These are phyloP conservation scores for Corydoras sp. DNA, from an alignment of 2,113 vertebrate species.

Conservation along the genomic window DNA sequence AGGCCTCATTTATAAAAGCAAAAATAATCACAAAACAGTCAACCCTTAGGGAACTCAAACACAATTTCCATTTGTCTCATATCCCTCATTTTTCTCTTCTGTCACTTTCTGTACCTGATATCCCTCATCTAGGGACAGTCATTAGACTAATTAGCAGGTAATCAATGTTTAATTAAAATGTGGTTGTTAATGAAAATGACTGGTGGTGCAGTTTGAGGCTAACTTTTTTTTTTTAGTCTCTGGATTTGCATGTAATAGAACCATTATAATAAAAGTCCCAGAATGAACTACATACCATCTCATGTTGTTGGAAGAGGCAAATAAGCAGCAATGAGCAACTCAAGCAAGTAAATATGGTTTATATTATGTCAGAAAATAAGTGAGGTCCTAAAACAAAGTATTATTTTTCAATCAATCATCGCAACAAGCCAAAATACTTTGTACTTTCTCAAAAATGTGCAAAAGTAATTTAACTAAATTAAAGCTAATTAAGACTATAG, in stretches of 20 bases:
- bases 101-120: slow-evolving; percentile 54
- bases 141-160: slow-evolving; percentile 83
- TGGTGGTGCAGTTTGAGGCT: slow-evolving; percentile 58
- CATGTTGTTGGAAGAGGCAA: slow-evolving; percentile 20
- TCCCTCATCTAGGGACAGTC: slow-evolving; percentile 74
- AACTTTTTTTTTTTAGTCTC: slow-evolving; percentile 34
- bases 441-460: no score
- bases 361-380: no score
- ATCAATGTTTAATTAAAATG: slow-evolving; percentile 91
- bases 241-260: slow-evolving; percentile 45
- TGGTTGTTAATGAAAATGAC: slow-evolving; percentile 76
- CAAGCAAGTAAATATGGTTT: no score
- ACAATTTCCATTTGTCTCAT: slow-evolving; percentile 55
- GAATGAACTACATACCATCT: slow-evolving; percentile 34
- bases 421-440: background rate
- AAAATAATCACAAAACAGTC: slow-evolving; percentile 58
- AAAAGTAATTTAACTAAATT: no score
- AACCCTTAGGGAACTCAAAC: slow-evolving; percentile 58
- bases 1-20: slow-evolving; percentile 69
- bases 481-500: background rate
- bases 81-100: slow-evolving; percentile 64
- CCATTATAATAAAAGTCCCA: slow-evolving; percentile 29
- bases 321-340: background rate
- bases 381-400: background rate
- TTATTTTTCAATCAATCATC: background rate